Base-by-base conservation (phyloP, 1,140 invertebrate species). In the Anastrepha ludens region DNA sequence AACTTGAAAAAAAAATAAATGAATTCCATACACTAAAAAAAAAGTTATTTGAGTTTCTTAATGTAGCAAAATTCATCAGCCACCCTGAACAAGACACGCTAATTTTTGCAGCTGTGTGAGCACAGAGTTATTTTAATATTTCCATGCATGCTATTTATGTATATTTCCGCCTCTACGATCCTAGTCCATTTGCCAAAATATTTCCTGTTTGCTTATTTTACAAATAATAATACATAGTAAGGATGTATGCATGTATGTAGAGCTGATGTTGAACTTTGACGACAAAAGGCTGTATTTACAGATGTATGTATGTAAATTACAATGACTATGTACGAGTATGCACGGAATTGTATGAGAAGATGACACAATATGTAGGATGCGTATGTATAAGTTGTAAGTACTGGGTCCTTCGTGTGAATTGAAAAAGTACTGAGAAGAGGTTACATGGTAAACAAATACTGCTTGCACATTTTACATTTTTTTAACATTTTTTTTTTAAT, bases 311-410 rank as follows among this genome's bases (percentile, higher is more conserved):
- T 81, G 41, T 44, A n/a, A 62, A 62, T 13, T 81, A 47, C 15
- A 74, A 74, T 74, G n/a, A 39, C 13, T 20, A 81, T 81, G 6
- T 81, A 58, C 20, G 74, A 47, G 74, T 81, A 81, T 81, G 74
- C 20, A 81, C n/a, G 47, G 0, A 62, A 29, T 62, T 5, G 60
- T 62, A 62, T 15, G 60, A 17, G 15, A 17, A 11, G 74, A 81
- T 3, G 47, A 55, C 8, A 50, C 47, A 81, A 47, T 81, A 81
- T 81, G 74, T 58, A n/a, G 7, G 74, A 55, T 81, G n/a, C 17
- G 47, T 17, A 81, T 81, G 20, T 50, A 55, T 74, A 55, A 55
- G 74, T 81, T 1, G 29, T 29, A 29, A 1, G 29, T 29, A 29
- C 29, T 29, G n/a, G 44, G 17, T 11, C 47, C 47, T 81, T 7